Base-by-base conservation (phyloP, 1,140 invertebrate genomes). In the Lasioglossum albipes region DNA sequence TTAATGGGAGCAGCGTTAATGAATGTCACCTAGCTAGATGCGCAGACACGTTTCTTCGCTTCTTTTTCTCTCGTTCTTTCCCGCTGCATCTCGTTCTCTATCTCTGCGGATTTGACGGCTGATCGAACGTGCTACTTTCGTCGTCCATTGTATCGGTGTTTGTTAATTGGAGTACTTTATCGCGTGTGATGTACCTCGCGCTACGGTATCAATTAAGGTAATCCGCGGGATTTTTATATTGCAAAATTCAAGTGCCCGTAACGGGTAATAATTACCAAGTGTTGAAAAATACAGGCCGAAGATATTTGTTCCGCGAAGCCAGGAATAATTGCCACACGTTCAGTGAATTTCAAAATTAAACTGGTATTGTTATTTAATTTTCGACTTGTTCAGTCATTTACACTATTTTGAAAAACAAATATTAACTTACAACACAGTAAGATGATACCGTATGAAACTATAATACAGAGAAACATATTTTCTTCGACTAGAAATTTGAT, bases 1-100 rank as follows among this genome's bases (percentile, higher is more conserved):
- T 86, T 86, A 86, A 80, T 84, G 76, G 20, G 49, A 68, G 31
- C 83, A 61, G 62, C 64, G 57, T 77, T 86, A 86, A 86, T 80
- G 81, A 86, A 79, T 54, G 49, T 78, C 64, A 75, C 79, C 64
- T 36, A 62, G 54, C 42, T 75, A 52, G 54, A 68, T 52, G 45
- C 27, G 45, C 13, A 20, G 7, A n/a, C 1, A n/a, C n/a, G 57
- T 59, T 59, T 59, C 20, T 59, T 59, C 7, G 18, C 18, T 59
- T 54, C 13, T 20, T 54, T 16, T 16, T 18, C 16, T 16, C 6
- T 54, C 12, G 20, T 20, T 57, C 7, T 20, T 20, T 57, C 45
- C 1, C 45, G 10, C 9, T 49, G 10, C 9, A 10, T 49, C 45
- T 49, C 45, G 2, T 2, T 49, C 9, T 12, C 45, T 49, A 49